These are phyloP conservation scores for Corythornis vintsioides DNA, from an alignment of 2,113 vertebrate species.

Conservation along the genomic window DNA sequence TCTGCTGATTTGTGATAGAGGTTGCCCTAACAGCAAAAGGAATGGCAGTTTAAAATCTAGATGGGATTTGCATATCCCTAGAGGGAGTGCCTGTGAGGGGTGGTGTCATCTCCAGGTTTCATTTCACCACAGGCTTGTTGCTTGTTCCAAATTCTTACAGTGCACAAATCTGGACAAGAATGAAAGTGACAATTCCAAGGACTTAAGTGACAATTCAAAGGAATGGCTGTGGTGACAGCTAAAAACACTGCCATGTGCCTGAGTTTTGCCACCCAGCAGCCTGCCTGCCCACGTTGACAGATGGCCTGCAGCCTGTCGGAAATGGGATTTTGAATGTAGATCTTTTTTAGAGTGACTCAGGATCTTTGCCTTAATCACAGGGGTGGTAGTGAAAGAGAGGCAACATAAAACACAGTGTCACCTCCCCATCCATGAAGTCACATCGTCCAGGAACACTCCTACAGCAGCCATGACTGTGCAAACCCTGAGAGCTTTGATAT, in stretches of 20 bases:
- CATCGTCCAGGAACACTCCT: neutral
- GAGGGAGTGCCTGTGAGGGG: neutral
- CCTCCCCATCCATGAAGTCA: constrained; percentile 2
- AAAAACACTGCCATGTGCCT: neutral
- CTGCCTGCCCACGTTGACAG: constrained; percentile 6
- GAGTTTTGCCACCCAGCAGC: neutral
- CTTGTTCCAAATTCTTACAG: neutral
- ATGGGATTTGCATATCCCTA: neutral
- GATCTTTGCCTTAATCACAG: neutral
- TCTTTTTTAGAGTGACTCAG: neutral
- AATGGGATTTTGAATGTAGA: neutral
- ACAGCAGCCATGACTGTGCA: neutral
- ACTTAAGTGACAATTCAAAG: neutral
- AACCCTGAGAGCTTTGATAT: neutral
- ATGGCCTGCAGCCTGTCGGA: neutral
- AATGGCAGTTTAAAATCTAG: neutral
- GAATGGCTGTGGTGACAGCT: neutral
- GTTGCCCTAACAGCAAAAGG: neutral
- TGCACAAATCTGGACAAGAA: neutral
- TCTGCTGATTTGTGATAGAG: neutral
- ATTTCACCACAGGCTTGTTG: neutral
- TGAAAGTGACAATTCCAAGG: neutral
- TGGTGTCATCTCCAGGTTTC: neutral
- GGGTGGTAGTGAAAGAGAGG: neutral
- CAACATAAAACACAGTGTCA: neutral